Conservation (phyloP, 2,888 invertebrate species). For the Eutolmus rufibarbis region DNA sequence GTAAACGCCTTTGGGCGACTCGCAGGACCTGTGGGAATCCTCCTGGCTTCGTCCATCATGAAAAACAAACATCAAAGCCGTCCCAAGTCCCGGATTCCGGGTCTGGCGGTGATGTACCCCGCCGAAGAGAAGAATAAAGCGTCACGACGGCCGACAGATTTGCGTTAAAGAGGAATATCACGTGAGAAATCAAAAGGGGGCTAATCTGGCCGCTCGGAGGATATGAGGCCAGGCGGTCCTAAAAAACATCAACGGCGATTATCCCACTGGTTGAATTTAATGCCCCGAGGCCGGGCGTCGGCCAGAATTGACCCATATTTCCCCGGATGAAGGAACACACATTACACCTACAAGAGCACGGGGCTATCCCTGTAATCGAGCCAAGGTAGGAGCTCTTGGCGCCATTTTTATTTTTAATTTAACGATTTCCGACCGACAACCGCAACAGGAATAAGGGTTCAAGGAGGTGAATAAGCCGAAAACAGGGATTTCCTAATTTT, state of each 20-base stretch:
- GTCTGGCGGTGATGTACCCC: not conserved
- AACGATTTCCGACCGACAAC: conserved; percentile 22
- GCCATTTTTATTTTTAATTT: conserved; percentile 33
- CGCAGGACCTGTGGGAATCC: not conserved
- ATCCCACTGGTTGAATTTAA: not conserved
- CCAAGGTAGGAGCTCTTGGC: not conserved
- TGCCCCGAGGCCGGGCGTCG: not conserved
- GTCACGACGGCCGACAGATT: not conserved
- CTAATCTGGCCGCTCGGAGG: not conserved
- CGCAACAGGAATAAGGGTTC: not conserved
- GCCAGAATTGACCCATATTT: not conserved
- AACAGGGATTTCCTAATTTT: conserved; percentile 27
- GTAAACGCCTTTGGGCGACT: not conserved
- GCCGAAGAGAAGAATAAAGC: not conserved
- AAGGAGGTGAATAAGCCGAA: not conserved
- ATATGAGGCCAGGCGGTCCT: not conserved
- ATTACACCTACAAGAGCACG: not conserved
- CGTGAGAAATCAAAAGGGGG: conserved; percentile 19
- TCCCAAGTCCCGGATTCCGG: not conserved
- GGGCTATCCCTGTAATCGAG: not conserved
- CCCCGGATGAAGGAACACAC: not conserved
- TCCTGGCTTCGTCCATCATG: not conserved
- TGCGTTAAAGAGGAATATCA: not conserved
- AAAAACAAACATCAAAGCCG: conserved; percentile 22
- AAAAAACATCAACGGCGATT: not conserved